Conservation (phyloP, 1,140 invertebrate genomes). For the Cyclina sinensis region DNA sequence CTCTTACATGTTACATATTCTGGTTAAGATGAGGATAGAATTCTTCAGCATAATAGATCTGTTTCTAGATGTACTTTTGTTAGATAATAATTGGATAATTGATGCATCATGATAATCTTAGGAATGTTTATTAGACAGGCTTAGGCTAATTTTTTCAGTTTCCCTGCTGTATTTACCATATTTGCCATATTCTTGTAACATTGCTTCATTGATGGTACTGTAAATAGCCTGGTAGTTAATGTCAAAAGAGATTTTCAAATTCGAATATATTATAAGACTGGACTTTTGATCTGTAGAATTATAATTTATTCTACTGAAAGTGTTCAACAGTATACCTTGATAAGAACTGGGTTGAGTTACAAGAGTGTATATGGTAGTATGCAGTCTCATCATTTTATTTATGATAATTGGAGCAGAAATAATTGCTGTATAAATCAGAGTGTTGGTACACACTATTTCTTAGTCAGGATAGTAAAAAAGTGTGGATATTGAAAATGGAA, state of each 20-base stretch:
- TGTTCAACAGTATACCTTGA: too few relatives aligned
- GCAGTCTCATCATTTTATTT: neutral
- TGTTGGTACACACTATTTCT: neutral
- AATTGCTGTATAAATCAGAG: neutral
- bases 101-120: neutral
- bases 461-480: neutral
- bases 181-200: neutral
- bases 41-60: too few relatives aligned
- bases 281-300: too few relatives aligned
- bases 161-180: neutral
- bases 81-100: conserved; percentile 7
- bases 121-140: conserved; percentile 15
- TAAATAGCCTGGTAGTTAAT: too few relatives aligned
- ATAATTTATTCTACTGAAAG: too few relatives aligned
- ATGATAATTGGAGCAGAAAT: conserved; percentile 24
- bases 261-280: too few relatives aligned
- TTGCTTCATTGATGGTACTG: too few relatives aligned
- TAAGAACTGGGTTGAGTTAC: too few relatives aligned
- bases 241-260: too few relatives aligned
- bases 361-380: neutral
- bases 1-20: too few relatives aligned
- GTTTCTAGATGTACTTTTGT: too few relatives aligned
- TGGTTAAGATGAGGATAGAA: too few relatives aligned
- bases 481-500: conserved; percentile 3
- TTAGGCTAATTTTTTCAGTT: conserved; percentile 5